Evolutionary conservation across 2,113 vertebrate genomes (phyloP), one percentile per base, ranked within the genome.

Genomic region (Epinephelus lanceolatus): DNA sequence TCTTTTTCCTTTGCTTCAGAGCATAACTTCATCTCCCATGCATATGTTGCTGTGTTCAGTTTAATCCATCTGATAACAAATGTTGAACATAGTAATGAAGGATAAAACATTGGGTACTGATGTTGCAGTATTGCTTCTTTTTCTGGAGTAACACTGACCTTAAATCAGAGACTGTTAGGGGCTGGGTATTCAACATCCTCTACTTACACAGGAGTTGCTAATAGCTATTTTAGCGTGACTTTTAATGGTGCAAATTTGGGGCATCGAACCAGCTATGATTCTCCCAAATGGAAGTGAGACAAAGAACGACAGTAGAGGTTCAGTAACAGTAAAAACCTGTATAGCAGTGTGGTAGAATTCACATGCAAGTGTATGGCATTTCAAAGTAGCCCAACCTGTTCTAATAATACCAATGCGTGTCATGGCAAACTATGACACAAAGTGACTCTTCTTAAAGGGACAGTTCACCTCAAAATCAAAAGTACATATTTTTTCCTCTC

Each of bases 61-160:
- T 84, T 86, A 85, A 92, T 81, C 49, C 2, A 30, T 63, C 71
- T 80, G 5, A 76, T 59, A 63, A 70, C n/a, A 74, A 68, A 27
- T 52, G 49, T n/a, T 42, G 2, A 67, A n/a, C 30, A 53, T 19
- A 47, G 9, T 56, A 25, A 68, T 59, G 6, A 57, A 47, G 25
- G 33, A 15, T 40, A 17, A 27, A 57, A 61, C 18, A 13, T 10
- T 18, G 12, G 30, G 19, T 33, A 2, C 6, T 62, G 52, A 27
- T 56, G 27, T 27, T 77, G 42, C 25, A 19, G 40, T 14, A 9
- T 23, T 25, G 21, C 23, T 76, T 27, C 17, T 62, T 76, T 56
- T 60, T 51, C 62, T 40, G 53, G 56, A 74, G 15, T 66, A 59
- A 57, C 45, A 19, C n/a, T 55, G 63, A 42, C 19, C 1, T 40